Evolutionary conservation across 2,113 vertebrate species (phyloP).

Genomic region (Pagrus major): DNA sequence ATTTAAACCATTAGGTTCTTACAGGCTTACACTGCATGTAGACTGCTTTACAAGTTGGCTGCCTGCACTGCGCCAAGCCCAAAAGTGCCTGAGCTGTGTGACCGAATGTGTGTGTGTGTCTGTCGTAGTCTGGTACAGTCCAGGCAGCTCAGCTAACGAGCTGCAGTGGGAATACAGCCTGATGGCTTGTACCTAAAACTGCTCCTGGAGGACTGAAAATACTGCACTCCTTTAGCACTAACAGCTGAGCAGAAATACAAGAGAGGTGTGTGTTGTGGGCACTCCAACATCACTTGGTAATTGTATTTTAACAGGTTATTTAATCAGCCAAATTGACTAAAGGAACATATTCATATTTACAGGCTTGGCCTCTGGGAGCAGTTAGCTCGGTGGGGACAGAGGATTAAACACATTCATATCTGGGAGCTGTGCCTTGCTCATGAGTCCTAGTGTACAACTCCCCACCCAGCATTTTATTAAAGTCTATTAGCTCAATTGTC

Average conservation of each 20-base stretch:
- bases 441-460: not conserved
- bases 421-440: conserved; percentile 32
- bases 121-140: conserved; percentile 20
- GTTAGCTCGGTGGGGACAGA: not conserved
- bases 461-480: conserved; percentile 18
- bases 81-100: conserved; percentile 22
- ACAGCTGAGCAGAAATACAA: conserved; percentile 43
- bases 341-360: conserved; percentile 64
- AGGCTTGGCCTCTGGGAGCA: conserved; percentile 30
- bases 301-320: conserved; percentile 59
- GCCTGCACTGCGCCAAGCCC: conserved; percentile 34
- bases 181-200: conserved; percentile 57
- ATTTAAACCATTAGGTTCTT: conserved; percentile 62
- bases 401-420: conserved; percentile 14
- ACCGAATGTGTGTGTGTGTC: conserved; percentile 20
- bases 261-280: conserved; percentile 29
- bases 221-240: conserved; percentile 10
- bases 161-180: conserved; percentile 67
- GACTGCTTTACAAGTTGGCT: conserved; percentile 62
- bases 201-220: conserved; percentile 62
- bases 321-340: conserved; percentile 47
- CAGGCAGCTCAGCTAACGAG: conserved; percentile 69
- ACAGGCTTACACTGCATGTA: conserved; percentile 46
- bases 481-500: conserved; percentile 11
- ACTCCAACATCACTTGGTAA: conserved; percentile 36